Percentiles rank a stretch among this genome's conserved stretches.
Evolutionary conservation across 2,797 vertebrate species (phyloP).

Genomic region (Acanthopagrus latus): DNA sequence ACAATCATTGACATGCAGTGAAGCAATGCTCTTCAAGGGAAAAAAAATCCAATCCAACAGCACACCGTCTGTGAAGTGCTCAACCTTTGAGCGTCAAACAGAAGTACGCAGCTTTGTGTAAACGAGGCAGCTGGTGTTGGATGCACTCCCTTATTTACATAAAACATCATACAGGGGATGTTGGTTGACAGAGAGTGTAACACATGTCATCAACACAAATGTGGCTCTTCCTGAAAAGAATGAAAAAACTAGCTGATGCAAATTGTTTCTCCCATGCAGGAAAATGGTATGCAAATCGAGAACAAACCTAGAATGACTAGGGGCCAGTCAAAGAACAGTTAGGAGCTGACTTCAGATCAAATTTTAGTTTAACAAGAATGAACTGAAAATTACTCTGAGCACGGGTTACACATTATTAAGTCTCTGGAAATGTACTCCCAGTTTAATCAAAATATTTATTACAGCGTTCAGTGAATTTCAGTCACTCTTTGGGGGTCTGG

Average conservation of each 20-base stretch:
- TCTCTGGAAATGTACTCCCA: too few species aligned
- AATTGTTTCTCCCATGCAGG: neutral
- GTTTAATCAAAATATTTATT: too few species aligned
- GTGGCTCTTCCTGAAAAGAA: neutral
- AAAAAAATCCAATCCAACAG: conserved; percentile 3
- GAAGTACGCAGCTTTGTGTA: neutral
- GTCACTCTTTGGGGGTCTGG: too few species aligned
- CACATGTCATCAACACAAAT: neutral
- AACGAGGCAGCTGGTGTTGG: neutral
- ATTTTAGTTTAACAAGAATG: neutral
- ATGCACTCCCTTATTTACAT: neutral
- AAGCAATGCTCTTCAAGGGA: neutral
- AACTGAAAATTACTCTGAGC: neutral
- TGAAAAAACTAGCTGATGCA: neutral
- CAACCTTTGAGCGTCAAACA: neutral
- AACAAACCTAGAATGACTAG: neutral
- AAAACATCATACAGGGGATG: neutral
- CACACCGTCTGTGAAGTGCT: neutral
- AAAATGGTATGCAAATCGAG: conserved; percentile 20
- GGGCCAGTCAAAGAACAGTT: neutral
- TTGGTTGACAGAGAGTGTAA: neutral
- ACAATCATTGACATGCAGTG: conserved; percentile 52
- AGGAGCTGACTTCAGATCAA: neutral
- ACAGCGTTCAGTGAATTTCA: too few species aligned
- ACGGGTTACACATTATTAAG: neutral